These are phyloP conservation scores for Stigmatopora argus DNA, from an alignment of 2,113 vertebrate species.

Conservation along the genomic window DNA sequence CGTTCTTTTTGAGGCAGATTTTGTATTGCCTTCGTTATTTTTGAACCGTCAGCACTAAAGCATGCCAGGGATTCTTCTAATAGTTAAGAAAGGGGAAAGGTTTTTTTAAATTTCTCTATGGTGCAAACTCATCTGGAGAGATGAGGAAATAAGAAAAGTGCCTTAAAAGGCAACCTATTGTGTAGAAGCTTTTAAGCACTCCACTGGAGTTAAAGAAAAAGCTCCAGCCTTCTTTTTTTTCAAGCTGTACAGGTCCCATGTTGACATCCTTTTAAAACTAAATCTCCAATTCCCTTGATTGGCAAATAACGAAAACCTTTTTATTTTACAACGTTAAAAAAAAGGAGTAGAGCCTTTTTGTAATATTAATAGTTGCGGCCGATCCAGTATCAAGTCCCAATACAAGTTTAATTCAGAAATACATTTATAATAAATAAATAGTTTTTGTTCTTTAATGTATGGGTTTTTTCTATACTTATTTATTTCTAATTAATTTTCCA, in stretches of 20 bases:
- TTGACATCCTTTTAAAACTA: neutral
- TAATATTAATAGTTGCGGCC: neutral
- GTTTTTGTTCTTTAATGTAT: too few species aligned
- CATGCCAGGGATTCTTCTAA: neutral
- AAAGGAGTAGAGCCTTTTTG: neutral
- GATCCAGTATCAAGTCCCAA: too few species aligned
- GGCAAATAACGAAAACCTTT: neutral
- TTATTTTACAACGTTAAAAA: neutral
- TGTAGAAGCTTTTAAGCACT: neutral
- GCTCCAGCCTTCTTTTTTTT: neutral
- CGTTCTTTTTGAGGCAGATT: slow-evolving; percentile 12
- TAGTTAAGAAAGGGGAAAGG: slow-evolving; percentile 1
- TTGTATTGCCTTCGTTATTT: neutral
- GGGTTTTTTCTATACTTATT: too few species aligned
- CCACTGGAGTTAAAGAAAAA: neutral
- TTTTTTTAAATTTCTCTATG: slow-evolving; percentile 6
- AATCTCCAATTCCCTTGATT: neutral
- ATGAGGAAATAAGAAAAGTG: slow-evolving; percentile 11
- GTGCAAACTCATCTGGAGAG: slow-evolving; percentile 15
- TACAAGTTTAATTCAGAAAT: too few species aligned
- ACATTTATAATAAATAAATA: too few species aligned
- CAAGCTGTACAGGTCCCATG: neutral
- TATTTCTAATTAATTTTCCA: too few species aligned
- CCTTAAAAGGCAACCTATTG: slow-evolving; percentile 22
- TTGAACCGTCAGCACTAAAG: neutral